A percentile compares a stretch with the other conserved stretches of the same genome.
These are phyloP conservation scores for Drosophila cognata DNA, from an alignment of 2,888 invertebrate species.

Conservation along the genomic window DNA sequence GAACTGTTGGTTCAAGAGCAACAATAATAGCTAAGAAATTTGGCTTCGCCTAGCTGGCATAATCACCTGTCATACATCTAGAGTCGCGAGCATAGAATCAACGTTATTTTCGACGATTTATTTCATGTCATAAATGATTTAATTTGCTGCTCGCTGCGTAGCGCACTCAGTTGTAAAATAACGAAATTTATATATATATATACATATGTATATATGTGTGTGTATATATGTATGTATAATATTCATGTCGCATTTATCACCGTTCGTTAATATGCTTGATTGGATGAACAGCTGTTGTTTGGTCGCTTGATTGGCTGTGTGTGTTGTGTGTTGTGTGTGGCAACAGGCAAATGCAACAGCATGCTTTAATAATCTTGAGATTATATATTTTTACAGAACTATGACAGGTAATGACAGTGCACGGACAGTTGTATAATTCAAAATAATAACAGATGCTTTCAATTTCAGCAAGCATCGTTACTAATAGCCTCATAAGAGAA, in stretches of 20 bases:
- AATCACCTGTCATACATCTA: conserved; percentile 8
- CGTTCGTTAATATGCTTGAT: conserved; percentile 69
- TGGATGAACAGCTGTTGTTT: conserved; percentile 74
- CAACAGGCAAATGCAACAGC: conserved; percentile 52
- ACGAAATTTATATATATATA: conserved; percentile 39
- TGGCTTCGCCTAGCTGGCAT: conserved; percentile 14
- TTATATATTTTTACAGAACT: conserved; percentile 32
- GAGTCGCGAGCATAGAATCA: conserved; percentile 14
- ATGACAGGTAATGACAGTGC: conserved; percentile 17
- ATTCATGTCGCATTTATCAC: conserved; percentile 66
- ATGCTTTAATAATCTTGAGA: conserved; percentile 32
- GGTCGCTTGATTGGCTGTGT: not conserved
- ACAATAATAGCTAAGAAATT: conserved; percentile 24
- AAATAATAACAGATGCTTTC: not conserved
- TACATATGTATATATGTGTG: conserved; percentile 20
- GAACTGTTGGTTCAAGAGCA: conserved; percentile 22
- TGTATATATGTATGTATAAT: conserved; percentile 14
- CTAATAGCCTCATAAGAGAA: not conserved
- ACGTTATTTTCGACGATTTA: conserved; percentile 63
- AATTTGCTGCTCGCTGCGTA: conserved; percentile 49
- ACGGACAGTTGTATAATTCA: conserved; percentile 13
- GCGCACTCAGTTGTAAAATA: conserved; percentile 44
- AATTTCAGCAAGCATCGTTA: not conserved
- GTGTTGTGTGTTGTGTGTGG: conserved; percentile 18
- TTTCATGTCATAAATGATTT: conserved; percentile 80